These are phyloP conservation scores for Empidonax traillii DNA, from an alignment of 2,113 vertebrate genomes.

Conservation along the genomic window DNA sequence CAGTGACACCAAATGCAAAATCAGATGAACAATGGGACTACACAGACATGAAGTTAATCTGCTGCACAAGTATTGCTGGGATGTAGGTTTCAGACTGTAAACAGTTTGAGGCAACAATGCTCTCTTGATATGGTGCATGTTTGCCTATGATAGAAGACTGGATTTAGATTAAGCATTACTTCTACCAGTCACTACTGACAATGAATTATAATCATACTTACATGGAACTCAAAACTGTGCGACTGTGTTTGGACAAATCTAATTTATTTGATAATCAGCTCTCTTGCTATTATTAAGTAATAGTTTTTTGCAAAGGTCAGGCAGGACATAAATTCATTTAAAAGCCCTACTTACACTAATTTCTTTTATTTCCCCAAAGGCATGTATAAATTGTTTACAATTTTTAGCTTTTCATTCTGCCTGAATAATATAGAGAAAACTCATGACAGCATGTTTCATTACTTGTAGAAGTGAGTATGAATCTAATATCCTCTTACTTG, in stretches of 20 bases:
- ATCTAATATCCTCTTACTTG: neutral
- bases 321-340: neutral
- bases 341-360: neutral
- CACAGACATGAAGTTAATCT: neutral
- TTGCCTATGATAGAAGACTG: neutral
- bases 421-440: neutral
- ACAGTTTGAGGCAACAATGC: neutral
- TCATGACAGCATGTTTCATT: neutral
- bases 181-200: neutral
- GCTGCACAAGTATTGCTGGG: neutral
- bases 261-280: constrained; percentile 24
- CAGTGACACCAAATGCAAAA: neutral
- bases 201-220: neutral
- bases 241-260: constrained; percentile 12
- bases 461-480: neutral
- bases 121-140: neutral
- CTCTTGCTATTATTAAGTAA: neutral
- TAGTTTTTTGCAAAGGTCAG: neutral
- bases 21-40: neutral
- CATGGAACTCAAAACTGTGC: neutral
- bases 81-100: neutral
- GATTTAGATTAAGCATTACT: neutral
- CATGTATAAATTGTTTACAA: neutral
- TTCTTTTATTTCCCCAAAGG: constrained; percentile 13
- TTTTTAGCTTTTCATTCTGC: neutral